Percentiles rank a stretch among this genome's conserved stretches.
phyloP scores from a whole-genome alignment of 2,113 vertebrate genomes.

The Noturus placidus region DNA sequence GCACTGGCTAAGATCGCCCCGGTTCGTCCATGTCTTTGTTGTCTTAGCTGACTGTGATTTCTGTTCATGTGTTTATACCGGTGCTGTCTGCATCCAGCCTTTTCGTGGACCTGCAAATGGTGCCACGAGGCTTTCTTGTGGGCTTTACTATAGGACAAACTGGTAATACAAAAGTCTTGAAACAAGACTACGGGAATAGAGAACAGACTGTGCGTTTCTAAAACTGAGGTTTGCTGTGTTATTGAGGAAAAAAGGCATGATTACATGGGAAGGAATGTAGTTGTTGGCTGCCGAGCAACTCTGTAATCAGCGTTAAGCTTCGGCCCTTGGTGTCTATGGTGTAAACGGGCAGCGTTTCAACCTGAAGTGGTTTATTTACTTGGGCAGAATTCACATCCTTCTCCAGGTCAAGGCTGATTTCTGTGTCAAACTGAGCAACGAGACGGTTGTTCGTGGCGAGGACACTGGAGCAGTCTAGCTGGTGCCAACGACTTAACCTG shows the following conservation, averaged over 20 bases:
- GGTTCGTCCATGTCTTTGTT: background rate
- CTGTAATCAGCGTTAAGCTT: constrained; percentile 2
- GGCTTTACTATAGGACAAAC: background rate
- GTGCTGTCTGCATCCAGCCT: background rate
- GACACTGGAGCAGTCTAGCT: background rate
- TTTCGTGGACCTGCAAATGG: background rate
- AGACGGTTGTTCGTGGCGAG: background rate
- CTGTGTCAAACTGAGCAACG: background rate
- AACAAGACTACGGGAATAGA: background rate
- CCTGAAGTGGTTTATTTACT: constrained; percentile 14
- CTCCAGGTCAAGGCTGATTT: background rate
- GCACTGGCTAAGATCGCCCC: background rate
- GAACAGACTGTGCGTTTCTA: background rate
- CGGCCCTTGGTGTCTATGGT: background rate
- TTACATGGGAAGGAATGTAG: background rate
- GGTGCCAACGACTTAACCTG: background rate
- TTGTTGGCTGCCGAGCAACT: background rate
- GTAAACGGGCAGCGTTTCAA: constrained; percentile 1
- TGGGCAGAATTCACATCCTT: background rate
- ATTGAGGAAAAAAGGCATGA: background rate
- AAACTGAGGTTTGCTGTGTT: background rate
- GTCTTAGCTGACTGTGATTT: background rate
- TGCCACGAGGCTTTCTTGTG: background rate
- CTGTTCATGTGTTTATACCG: background rate
- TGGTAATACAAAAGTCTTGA: background rate